These are phyloP conservation scores for Phylloscopus trochilus DNA, from an alignment of 2,113 vertebrate genomes.

Conservation along the genomic window DNA sequence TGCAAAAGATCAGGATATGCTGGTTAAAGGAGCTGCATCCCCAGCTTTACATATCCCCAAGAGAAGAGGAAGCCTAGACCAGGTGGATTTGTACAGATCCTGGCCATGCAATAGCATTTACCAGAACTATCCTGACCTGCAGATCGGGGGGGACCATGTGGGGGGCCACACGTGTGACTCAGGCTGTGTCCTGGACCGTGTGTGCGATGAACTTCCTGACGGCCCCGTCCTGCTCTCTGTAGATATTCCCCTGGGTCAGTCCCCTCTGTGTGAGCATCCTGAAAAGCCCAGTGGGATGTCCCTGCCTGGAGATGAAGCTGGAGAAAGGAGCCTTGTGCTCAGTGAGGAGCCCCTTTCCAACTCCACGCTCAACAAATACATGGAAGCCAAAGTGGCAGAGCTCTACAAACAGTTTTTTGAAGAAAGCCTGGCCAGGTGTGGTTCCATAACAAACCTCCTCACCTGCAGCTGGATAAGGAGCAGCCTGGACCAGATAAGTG, in stretches of 20 bases:
- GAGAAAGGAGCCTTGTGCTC: conserved; percentile 72
- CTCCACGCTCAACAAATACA: conserved; percentile 82
- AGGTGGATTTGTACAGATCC: conserved; percentile 67
- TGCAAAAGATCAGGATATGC: neutral
- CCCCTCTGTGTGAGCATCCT: neutral
- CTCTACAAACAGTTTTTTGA: conserved; percentile 88
- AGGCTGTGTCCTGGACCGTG: conserved; percentile 46
- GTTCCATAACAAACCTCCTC: conserved; percentile 77
- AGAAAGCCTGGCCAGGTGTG: conserved; percentile 80
- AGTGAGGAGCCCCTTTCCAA: conserved; percentile 82
- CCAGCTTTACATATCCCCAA: conserved; percentile 67
- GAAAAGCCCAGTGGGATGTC: neutral
- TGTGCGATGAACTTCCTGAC: neutral
- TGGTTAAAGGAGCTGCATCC: neutral
- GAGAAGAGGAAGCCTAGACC: neutral
- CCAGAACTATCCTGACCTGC: conserved; percentile 80
- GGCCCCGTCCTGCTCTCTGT: conserved; percentile 67
- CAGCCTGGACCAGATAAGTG: conserved; percentile 68
- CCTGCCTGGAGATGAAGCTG: conserved; percentile 60
- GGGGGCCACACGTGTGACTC: conserved; percentile 61
- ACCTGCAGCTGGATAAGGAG: conserved; percentile 73
- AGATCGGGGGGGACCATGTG: conserved; percentile 72
- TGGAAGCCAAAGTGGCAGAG: conserved; percentile 85
- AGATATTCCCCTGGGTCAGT: conserved; percentile 57
- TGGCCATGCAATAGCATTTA: conserved; percentile 76